A percentile compares a stretch with the other conserved stretches of the same genome.
Conservation (phyloP, 2,888 invertebrate species). For the Euproctis similis region DNA sequence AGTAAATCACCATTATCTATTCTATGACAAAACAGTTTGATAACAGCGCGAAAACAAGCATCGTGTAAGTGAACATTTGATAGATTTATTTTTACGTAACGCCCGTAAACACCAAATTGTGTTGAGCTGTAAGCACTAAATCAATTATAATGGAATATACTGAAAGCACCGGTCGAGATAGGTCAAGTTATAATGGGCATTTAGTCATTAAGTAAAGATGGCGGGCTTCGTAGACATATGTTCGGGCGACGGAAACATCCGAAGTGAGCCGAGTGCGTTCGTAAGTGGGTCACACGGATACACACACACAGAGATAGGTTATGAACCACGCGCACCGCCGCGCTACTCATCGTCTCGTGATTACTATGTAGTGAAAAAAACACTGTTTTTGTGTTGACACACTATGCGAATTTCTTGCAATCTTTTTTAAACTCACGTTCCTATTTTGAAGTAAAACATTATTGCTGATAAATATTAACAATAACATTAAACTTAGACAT, state of each 20-base stretch:
- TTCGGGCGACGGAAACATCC: slow-evolving; percentile 54
- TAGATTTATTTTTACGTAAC: slow-evolving; percentile 44
- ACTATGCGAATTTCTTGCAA: slow-evolving; percentile 43
- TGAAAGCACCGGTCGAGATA: slow-evolving; percentile 15
- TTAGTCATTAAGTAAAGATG: slow-evolving; percentile 46
- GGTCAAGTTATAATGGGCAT: slow-evolving; percentile 44
- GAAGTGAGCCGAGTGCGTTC: slow-evolving; percentile 58
- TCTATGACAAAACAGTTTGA: slow-evolving; percentile 30
- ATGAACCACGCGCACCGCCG: slow-evolving; percentile 29
- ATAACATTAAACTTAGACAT: slow-evolving; percentile 2
- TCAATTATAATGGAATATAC: slow-evolving; percentile 2
- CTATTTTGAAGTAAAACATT: too few species aligned
- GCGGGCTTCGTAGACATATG: slow-evolving; percentile 50
- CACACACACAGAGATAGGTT: slow-evolving; percentile 46
- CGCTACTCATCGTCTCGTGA: slow-evolving; percentile 37
- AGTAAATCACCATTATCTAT: slow-evolving; percentile 32
- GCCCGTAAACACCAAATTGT: slow-evolving; percentile 17
- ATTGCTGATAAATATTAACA: too few species aligned
- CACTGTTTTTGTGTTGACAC: slow-evolving; percentile 48
- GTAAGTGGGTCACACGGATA: slow-evolving; percentile 72
- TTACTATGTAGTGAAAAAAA: slow-evolving; percentile 39
- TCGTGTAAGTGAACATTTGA: slow-evolving; percentile 34
- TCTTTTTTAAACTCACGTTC: too few species aligned
- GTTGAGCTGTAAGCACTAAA: slow-evolving; percentile 14
- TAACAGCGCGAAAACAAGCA: slow-evolving; percentile 34